Percentiles rank a stretch among this genome's conserved stretches.
Evolutionary conservation across 2,888 invertebrate genomes (phyloP).

Genomic region (Tholera decimalis): DNA sequence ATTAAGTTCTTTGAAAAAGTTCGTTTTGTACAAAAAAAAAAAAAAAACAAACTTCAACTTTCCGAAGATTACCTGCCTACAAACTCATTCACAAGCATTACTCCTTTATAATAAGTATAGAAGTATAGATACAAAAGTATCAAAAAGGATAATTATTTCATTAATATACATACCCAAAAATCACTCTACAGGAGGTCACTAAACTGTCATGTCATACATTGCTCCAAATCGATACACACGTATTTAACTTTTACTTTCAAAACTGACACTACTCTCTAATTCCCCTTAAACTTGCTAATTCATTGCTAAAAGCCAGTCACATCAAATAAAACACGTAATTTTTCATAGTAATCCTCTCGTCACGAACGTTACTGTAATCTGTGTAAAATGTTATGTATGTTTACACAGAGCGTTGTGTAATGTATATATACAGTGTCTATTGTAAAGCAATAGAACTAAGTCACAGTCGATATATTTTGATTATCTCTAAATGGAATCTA

Average conservation of each 20-base stretch:
- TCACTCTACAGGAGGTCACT: no score
- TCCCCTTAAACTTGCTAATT: constrained; percentile 22
- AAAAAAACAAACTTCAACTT: no score
- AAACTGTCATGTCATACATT: background rate
- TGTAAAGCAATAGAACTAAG: background rate
- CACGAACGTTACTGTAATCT: constrained; percentile 8
- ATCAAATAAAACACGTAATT: constrained; percentile 5
- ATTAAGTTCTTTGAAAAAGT: no score
- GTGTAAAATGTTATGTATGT: background rate
- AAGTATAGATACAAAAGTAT: no score
- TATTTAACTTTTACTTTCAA: constrained; percentile 16
- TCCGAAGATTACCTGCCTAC: no score
- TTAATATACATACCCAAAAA: no score
- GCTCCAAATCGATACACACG: background rate
- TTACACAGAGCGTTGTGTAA: background rate
- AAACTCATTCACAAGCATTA: no score
- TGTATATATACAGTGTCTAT: background rate
- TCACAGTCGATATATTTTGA: constrained; percentile 10
- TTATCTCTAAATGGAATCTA: constrained; percentile 9
- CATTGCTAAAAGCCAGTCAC: constrained; percentile 5
- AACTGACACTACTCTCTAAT: background rate
- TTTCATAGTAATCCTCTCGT: constrained; percentile 4
- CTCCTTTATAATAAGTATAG: no score
- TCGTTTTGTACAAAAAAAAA: no score
- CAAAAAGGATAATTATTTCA: no score